Evolutionary conservation across 2,797 vertebrate species (phyloP), one percentile per base, ranked within the genome.

Genomic region (Muraenolepis orangiensis): DNA sequence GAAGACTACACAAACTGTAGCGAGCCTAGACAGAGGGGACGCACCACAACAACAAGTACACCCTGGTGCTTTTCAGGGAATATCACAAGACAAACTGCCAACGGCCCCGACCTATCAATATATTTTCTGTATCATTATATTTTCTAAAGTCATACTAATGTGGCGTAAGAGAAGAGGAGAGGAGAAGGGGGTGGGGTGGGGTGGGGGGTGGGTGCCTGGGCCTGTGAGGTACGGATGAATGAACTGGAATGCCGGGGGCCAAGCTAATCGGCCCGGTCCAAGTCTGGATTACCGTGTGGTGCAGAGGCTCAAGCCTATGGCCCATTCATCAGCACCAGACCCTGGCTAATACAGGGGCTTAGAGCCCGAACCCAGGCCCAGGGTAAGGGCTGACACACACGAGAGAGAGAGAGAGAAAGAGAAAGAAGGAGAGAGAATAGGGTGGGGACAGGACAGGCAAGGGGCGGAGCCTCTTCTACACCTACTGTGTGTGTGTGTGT

Each of bases 291-390:
- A 93, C 76, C 80, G 89, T 79, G 81, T 85, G 86, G 85, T 82
- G 87, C 86, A 85, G 82, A 78, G 72, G 83, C 83, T 87, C 85
- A 88, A 90, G 90, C 80, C 42, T 32, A n/a, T n/a, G 81, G 82
- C 84, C 90, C 84, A 92, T 94, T 94, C 91, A 93, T 85, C 88
- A 82, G 88, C 90, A 90, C 80, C 89, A 92, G 90, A 92, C 89
- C 88, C 89, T 90, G 87, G 80, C 91, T 93, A 93, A 93, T 91
- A 83, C 82, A 77, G 82, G 86, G 40, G 87, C 89, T 91, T 89
- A 92, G 81, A 78, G 82, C 72, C 81, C 84, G 88, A 85, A 77
- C 80, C 23, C 80, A 81, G 85, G 87, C 82, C 85, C 84, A 85
- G 80, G 89, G 83, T 74, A 75, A 85, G 88, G 86, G 34, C 40